These are phyloP conservation scores for Panthera tigris DNA, from an alignment of 2,113 vertebrate genomes.

Conservation along the genomic window DNA sequence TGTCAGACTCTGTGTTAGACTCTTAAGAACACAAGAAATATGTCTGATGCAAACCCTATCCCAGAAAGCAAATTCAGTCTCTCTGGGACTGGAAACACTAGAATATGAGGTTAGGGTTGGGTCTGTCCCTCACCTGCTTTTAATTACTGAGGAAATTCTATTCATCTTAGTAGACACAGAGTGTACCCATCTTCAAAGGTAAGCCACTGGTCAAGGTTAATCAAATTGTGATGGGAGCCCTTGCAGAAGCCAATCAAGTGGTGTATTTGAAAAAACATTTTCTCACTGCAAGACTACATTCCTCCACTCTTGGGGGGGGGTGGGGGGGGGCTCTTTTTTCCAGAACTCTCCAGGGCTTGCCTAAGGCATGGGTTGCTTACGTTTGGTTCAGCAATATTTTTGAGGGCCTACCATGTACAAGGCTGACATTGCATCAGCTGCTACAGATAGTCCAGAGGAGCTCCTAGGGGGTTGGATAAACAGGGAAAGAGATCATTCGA, in stretches of 20 bases:
- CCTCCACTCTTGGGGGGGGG: not conserved
- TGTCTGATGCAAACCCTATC: not conserved
- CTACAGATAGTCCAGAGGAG: not conserved
- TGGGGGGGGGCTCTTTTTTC: not conserved
- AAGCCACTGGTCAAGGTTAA: not conserved
- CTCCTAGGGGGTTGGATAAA: not conserved
- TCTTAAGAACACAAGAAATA: constrained; percentile 27
- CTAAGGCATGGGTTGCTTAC: not conserved
- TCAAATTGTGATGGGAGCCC: not conserved
- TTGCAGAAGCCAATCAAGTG: not conserved
- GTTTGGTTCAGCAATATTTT: not conserved
- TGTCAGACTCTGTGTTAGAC: not conserved
- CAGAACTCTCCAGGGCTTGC: not conserved
- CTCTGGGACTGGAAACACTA: not conserved
- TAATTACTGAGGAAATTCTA: constrained; percentile 19
- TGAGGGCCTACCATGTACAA: not conserved
- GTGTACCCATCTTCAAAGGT: not conserved
- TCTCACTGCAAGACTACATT: not conserved
- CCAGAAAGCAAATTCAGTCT: not conserved
- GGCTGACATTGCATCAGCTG: not conserved
- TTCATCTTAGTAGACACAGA: not conserved
- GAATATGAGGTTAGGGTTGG: not conserved
- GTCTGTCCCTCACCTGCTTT: not conserved
- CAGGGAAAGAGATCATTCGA: not conserved
- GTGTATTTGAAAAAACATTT: not conserved